Evolutionary conservation across 1,140 invertebrate genomes (phyloP).

Genomic region (Tetramorium alpestre): DNA sequence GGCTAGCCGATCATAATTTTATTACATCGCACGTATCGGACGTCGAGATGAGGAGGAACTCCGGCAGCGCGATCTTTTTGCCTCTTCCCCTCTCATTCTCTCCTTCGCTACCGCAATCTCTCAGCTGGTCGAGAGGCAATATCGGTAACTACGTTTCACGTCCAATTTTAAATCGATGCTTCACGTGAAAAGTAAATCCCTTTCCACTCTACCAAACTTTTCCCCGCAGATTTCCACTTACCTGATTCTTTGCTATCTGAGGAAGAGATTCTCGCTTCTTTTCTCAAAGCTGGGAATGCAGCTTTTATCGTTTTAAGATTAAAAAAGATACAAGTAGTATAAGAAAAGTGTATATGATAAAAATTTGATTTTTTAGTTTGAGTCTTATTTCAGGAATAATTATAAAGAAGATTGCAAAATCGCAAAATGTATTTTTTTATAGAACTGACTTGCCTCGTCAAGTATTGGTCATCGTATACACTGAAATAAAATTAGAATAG

Average conservation of each 20-base stretch:
- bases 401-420: not conserved
- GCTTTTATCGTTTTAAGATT: not conserved
- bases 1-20: conserved; percentile 70
- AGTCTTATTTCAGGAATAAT: not conserved
- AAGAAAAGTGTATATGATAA: not conserved
- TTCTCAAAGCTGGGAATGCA: not conserved
- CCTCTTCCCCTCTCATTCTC: not conserved
- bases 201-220: conserved; percentile 1
- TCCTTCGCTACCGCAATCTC: conserved; percentile 13
- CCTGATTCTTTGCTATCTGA: conserved; percentile 12
- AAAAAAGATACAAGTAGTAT: not conserved
- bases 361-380: not conserved
- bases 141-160: conserved; percentile 57
- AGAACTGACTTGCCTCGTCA: not conserved
- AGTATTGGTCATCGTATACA: not conserved
- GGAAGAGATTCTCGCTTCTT: not conserved
- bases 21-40: conserved; percentile 61
- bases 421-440: not conserved
- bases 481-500: not conserved
- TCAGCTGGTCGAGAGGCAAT: conserved; percentile 39
- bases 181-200: conserved; percentile 41
- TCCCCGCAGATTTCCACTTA: conserved; percentile 42
- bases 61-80: conserved; percentile 22
- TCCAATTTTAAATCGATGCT: conserved; percentile 57
- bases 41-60: conserved; percentile 48